Evolutionary conservation across 2,888 invertebrate genomes (phyloP).

Genomic region (Meiosimyza platycephala): DNA sequence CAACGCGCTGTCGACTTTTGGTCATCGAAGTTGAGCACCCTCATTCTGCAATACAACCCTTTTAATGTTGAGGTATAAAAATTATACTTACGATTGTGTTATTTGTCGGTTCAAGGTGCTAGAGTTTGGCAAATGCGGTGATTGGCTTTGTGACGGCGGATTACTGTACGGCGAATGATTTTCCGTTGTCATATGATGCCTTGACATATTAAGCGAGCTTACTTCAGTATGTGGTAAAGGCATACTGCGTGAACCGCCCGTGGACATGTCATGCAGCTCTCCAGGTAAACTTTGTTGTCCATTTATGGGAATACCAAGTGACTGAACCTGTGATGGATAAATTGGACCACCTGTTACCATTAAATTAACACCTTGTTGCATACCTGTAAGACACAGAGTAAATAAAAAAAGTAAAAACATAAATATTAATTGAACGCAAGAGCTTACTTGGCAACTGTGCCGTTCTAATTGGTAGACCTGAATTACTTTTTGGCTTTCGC

Average conservation of each 20-base stretch:
- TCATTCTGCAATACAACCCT: too few relatives aligned
- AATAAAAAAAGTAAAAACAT: constrained; percentile 16
- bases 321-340: constrained; percentile 64
- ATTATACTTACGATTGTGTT: constrained; percentile 67
- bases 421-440: too few relatives aligned
- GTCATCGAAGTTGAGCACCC: too few relatives aligned
- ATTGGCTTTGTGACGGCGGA: constrained; percentile 64
- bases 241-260: constrained; percentile 43
- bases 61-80: too few relatives aligned
- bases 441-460: constrained; percentile 60
- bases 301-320: constrained; percentile 48
- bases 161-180: constrained; percentile 61
- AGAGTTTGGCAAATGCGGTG: constrained; percentile 70
- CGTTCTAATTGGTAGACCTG: constrained; percentile 49
- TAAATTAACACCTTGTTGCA: constrained; percentile 54
- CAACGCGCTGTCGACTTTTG: too few relatives aligned
- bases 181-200: constrained; percentile 59
- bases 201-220: constrained; percentile 57
- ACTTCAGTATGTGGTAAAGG: constrained; percentile 47
- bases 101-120: constrained; percentile 69
- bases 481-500: constrained; percentile 81
- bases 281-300: constrained; percentile 45
- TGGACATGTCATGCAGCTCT: constrained; percentile 63
- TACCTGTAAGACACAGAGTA: constrained; percentile 46
- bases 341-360: constrained; percentile 54